A percentile compares a stretch with the other conserved stretches of the same genome.
Conservation (phyloP, 2,888 invertebrate species). For the Pecten maximus region DNA sequence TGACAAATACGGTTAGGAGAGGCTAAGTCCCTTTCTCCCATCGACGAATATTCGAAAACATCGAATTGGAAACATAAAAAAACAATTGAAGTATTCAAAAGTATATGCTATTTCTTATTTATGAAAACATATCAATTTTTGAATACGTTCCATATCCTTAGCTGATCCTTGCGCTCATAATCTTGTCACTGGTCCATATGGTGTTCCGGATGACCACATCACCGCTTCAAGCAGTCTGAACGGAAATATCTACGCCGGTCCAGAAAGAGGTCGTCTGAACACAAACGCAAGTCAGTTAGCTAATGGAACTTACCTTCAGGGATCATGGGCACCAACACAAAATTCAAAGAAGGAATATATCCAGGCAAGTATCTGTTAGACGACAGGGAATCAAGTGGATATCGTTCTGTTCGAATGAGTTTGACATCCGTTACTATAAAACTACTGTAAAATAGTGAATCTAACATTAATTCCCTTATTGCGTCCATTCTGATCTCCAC, state of each 20-base stretch:
- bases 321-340: constrained; percentile 57
- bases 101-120: no score
- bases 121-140: not conserved
- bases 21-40: no score
- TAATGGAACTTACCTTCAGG: constrained; percentile 57
- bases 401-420: no score
- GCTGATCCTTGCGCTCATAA: constrained; percentile 29
- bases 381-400: no score
- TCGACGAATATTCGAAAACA: no score
- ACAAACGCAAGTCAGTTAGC: constrained; percentile 49
- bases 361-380: constrained; percentile 48
- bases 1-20: no score
- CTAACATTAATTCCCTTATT: no score
- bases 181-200: constrained; percentile 36
- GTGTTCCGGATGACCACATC: constrained; percentile 57
- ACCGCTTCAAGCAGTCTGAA: constrained; percentile 55
- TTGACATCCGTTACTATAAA: no score
- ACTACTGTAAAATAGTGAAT: no score
- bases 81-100: no score
- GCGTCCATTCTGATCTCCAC: no score
- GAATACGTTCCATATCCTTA: not conserved
- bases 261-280: constrained; percentile 56
- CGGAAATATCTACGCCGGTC: constrained; percentile 41
- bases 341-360: constrained; percentile 55
- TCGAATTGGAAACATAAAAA: no score